phyloP scores from a whole-genome alignment of 2,797 vertebrate genomes.

The Poeciliopsis presidionis region DNA sequence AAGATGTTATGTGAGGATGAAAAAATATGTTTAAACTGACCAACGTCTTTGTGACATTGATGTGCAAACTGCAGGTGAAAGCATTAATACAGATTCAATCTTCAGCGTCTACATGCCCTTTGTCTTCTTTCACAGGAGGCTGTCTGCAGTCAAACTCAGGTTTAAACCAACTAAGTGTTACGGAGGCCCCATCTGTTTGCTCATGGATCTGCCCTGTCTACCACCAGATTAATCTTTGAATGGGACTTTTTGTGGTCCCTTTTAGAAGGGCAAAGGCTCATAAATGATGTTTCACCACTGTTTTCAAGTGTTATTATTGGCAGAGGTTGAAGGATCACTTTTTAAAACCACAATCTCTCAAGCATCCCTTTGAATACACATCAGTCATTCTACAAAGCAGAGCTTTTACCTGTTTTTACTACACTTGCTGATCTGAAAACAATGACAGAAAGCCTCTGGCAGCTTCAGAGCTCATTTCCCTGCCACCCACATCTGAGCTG shows the following conservation, averaged over 20 bases:
- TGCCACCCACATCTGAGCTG: slow-evolving; percentile 22
- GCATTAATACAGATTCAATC: too few relatives aligned
- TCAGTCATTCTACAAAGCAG: slow-evolving; percentile 1
- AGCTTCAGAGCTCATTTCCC: slow-evolving; percentile 23
- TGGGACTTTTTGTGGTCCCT: background rate
- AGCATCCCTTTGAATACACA: background rate
- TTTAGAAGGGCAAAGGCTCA: background rate
- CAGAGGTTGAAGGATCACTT: background rate
- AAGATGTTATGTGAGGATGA: background rate
- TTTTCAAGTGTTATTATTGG: background rate
- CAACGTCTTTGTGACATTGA: background rate
- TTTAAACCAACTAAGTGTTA: background rate
- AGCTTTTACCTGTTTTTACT: slow-evolving; percentile 12
- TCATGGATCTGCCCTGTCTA: background rate
- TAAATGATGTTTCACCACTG: background rate
- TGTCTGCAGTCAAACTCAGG: background rate
- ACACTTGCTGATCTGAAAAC: slow-evolving; percentile 20
- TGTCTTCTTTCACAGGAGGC: background rate
- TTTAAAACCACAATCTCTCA: background rate
- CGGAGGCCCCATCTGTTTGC: background rate
- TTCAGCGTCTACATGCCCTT: too few relatives aligned
- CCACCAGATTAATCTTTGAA: background rate
- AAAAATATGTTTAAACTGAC: background rate
- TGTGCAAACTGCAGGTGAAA: too few relatives aligned
- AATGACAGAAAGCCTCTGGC: slow-evolving; percentile 2